Conservation (phyloP, 2,113 vertebrate species). For the Lycocorax pyrrhopterus region DNA sequence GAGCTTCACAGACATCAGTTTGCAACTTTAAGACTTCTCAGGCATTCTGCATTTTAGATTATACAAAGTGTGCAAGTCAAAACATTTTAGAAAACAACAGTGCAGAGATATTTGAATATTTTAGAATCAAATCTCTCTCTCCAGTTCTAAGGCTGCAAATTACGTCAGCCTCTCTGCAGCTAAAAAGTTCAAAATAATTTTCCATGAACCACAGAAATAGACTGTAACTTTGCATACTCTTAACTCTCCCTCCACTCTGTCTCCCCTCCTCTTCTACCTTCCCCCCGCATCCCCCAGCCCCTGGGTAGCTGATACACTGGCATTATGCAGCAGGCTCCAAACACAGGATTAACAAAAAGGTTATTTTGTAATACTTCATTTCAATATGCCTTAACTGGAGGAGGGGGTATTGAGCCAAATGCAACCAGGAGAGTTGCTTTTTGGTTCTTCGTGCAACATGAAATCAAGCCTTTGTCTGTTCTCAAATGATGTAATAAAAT, state of each 20-base stretch:
- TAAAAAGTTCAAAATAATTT: constrained; percentile 35
- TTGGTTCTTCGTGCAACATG: background rate
- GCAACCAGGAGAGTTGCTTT: background rate
- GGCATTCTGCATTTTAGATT: constrained; percentile 41
- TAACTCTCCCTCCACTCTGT: background rate
- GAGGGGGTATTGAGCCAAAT: background rate
- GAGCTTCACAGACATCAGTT: background rate
- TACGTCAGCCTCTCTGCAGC: constrained; percentile 25
- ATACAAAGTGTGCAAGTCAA: constrained; percentile 11
- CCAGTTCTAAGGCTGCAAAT: constrained; percentile 18
- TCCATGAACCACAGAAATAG: constrained; percentile 18
- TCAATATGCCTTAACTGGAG: background rate
- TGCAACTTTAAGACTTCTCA: constrained; percentile 22
- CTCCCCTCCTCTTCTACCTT: background rate
- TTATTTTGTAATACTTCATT: background rate
- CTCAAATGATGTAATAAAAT: background rate
- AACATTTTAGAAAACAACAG: constrained; percentile 25
- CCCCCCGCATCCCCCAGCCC: background rate
- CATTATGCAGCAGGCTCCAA: constrained; percentile 26
- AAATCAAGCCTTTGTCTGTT: background rate
- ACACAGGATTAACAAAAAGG: background rate
- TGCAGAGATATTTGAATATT: background rate
- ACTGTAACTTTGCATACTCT: background rate
- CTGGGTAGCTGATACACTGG: background rate
- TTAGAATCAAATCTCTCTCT: background rate